phyloP scores from a whole-genome alignment of 2,797 vertebrate genomes.

The Premnoplex brunnescens region DNA sequence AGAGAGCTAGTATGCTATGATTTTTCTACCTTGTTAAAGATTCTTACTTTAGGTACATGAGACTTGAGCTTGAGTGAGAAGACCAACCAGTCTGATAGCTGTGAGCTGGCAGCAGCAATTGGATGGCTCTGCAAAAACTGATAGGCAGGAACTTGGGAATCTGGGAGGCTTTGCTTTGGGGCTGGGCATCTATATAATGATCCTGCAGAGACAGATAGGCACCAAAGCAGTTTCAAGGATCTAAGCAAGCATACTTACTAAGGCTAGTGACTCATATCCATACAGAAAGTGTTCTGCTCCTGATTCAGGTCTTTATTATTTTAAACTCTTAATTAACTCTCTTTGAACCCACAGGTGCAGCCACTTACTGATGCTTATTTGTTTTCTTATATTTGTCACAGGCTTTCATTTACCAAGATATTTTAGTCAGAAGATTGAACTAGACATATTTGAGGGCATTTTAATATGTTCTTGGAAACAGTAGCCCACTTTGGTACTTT shows the following conservation, averaged over 20 bases:
- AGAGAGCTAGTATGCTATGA: background rate
- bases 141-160: background rate
- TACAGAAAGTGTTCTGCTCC: slow-evolving; percentile 43
- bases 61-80: background rate
- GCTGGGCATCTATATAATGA: background rate
- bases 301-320: slow-evolving; percentile 60
- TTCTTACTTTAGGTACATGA: background rate
- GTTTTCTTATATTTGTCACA: slow-evolving; percentile 52
- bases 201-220: slow-evolving; percentile 61
- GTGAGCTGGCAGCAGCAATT: slow-evolving; percentile 7
- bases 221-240: slow-evolving; percentile 44
- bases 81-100: slow-evolving; percentile 25
- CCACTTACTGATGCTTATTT: slow-evolving; percentile 37
- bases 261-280: slow-evolving; percentile 44
- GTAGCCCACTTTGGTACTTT: background rate
- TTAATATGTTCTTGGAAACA: background rate
- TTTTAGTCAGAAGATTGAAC: background rate
- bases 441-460: background rate
- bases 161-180: slow-evolving; percentile 25
- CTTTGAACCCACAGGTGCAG: slow-evolving; percentile 60
- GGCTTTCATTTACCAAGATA: slow-evolving; percentile 38
- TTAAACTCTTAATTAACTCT: slow-evolving; percentile 50
- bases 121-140: background rate
- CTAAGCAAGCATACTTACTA: slow-evolving; percentile 22
- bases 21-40: background rate